Evolutionary conservation across 2,888 invertebrate species (phyloP).

Genomic region (Mythimna impura): DNA sequence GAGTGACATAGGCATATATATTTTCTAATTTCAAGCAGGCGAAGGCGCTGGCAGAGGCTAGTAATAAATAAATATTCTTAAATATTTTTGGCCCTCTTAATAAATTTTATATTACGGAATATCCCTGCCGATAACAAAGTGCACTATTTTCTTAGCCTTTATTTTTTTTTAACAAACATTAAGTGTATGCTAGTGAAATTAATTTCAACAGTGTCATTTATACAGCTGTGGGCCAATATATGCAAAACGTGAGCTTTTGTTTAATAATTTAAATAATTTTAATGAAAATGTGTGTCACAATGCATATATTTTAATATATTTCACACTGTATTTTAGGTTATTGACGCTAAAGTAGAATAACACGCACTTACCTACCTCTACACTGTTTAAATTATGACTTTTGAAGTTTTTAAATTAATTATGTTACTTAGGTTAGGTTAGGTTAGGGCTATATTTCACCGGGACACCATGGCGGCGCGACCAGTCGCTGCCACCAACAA

Average conservation of each 20-base stretch:
- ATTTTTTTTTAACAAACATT: conserved; percentile 30
- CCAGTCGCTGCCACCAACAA: too few species aligned
- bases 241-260: conserved; percentile 52
- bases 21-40: too few species aligned
- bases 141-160: conserved; percentile 36
- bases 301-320: conserved; percentile 34
- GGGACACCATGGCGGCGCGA: too few species aligned
- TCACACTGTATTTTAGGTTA: conserved; percentile 47
- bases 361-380: conserved; percentile 32
- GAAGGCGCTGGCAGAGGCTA: too few species aligned
- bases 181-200: conserved; percentile 40
- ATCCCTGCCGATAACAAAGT: conserved; percentile 7
- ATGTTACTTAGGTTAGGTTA: too few species aligned
- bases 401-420: too few species aligned
- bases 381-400: not conserved
- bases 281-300: conserved; percentile 31
- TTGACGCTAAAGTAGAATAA: conserved; percentile 38
- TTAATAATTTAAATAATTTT: conserved; percentile 55
- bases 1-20: too few species aligned
- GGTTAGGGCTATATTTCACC: too few species aligned
- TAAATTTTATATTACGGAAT: conserved; percentile 28
- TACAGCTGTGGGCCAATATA: conserved; percentile 62
- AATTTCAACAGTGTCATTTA: conserved; percentile 68
- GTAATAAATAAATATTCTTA: not conserved
- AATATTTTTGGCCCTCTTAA: too few species aligned